These are phyloP conservation scores for Pipra filicauda DNA, from an alignment of 2,113 vertebrate genomes.

Conservation along the genomic window DNA sequence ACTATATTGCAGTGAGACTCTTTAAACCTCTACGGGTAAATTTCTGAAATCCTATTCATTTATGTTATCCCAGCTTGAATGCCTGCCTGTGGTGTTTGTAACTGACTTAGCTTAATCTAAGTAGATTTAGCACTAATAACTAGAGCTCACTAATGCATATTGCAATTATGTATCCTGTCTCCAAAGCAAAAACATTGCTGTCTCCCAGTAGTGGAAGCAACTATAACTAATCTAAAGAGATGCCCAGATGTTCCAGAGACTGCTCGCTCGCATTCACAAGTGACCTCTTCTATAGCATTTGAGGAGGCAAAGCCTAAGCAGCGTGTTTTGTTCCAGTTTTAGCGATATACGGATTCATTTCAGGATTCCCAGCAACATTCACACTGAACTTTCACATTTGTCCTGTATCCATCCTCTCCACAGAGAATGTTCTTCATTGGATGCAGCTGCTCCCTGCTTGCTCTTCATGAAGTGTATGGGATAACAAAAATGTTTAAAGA, in stretches of 20 bases:
- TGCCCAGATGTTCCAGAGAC: background rate
- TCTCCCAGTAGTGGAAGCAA: background rate
- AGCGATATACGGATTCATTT: constrained; percentile 28
- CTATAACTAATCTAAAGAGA: background rate
- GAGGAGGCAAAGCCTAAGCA: background rate
- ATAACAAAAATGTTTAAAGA: constrained; percentile 40
- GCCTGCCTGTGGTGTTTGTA: constrained; percentile 26
- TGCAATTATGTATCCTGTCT: background rate
- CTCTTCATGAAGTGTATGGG: constrained; percentile 35
- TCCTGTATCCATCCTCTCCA: background rate
- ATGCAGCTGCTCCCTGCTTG: constrained; percentile 25
- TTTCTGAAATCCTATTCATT: constrained; percentile 36
- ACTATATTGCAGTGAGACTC: background rate
- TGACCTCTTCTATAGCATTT: background rate
- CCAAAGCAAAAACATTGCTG: background rate
- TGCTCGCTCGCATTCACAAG: background rate
- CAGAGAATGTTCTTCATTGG: background rate
- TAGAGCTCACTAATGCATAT: constrained; percentile 24
- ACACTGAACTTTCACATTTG: constrained; percentile 44
- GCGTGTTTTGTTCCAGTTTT: background rate
- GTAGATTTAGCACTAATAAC: constrained; percentile 56
- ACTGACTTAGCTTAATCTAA: constrained; percentile 42
- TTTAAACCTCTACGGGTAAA: background rate
- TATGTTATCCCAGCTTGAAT: constrained; percentile 8
- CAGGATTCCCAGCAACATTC: background rate